phyloP scores from a whole-genome alignment of 2,888 invertebrate species.

The Agrotis puta region DNA sequence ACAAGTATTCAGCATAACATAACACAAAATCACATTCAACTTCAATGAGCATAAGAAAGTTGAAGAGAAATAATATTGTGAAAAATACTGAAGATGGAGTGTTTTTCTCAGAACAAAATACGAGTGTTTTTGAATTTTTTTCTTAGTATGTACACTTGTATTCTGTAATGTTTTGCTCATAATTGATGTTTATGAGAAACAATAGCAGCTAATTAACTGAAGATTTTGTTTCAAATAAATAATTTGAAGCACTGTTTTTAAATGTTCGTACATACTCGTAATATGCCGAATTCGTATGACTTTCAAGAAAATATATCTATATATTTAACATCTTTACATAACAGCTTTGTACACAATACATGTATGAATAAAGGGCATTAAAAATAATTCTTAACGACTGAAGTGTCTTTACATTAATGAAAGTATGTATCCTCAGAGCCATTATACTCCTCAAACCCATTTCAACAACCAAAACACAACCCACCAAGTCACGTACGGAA shows the following conservation, averaged over 20 bases:
- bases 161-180: no score
- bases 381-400: neutral
- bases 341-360: neutral
- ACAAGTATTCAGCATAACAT: neutral
- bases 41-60: neutral
- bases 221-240: no score
- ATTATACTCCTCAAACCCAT: slow-evolving; percentile 5
- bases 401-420: neutral
- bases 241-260: no score
- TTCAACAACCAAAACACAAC: slow-evolving; percentile 24
- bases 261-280: no score
- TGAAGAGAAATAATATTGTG: neutral
- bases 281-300: neutral
- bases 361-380: no score
- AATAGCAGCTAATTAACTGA: no score
- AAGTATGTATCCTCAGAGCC: neutral
- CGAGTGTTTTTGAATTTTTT: neutral
- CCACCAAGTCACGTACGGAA: slow-evolving; percentile 67
- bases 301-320: no score
- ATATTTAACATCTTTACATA: no score
- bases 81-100: neutral
- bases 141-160: no score
- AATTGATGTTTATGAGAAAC: no score
- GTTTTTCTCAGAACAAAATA: neutral
- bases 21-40: no score